Base-by-base conservation (phyloP, 2,888 invertebrate species). In the Coelogynopora nodosa region DNA sequence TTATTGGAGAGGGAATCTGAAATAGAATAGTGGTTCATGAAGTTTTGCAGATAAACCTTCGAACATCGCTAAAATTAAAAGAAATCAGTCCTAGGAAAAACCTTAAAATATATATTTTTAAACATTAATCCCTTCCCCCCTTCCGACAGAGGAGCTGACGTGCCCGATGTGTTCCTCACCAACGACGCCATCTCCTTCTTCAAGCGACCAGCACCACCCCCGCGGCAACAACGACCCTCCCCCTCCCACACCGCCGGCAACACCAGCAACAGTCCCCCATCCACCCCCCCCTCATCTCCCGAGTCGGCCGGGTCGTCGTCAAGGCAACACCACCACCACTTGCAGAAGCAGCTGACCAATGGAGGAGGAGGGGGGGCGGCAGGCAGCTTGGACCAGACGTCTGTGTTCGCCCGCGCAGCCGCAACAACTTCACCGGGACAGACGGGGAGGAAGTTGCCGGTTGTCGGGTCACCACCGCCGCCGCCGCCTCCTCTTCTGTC, bases 101-200 rank as follows among this genome's bases (percentile, higher is more conserved):
- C n/a, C n/a, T n/a, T n/a, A n/a, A n/a, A n/a, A n/a, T n/a, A n/a
- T n/a, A n/a, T n/a, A n/a, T n/a, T n/a, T n/a, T n/a, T n/a, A n/a
- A n/a, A n/a, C n/a, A n/a, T n/a, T n/a, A n/a, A n/a, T n/a, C n/a
- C n/a, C n/a, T n/a, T 18, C 49, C 49, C 10, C 49, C 18, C 49
- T 49, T 18, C 23, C 23, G 23, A n/a, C 74, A 82, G 82, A 82
- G 82, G 82, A 10, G 10, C 31, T 18, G 82, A 82, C 2, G 31
- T 82, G 2, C 10, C 82, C 31, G 82, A 82, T 23, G n/a, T 31
- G 13, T 82, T 31, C 82, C 23, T 82, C 30, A 82, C 82, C 10
- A 82, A 82, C 23, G 30, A 31, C 2, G 82, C 82, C 5, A 2
- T 31, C 29, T 28, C 82, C 30, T 82, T 82, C 31, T 31, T 82